phyloP scores from a whole-genome alignment of 2,888 invertebrate genomes.

The Microchrysa polita region DNA sequence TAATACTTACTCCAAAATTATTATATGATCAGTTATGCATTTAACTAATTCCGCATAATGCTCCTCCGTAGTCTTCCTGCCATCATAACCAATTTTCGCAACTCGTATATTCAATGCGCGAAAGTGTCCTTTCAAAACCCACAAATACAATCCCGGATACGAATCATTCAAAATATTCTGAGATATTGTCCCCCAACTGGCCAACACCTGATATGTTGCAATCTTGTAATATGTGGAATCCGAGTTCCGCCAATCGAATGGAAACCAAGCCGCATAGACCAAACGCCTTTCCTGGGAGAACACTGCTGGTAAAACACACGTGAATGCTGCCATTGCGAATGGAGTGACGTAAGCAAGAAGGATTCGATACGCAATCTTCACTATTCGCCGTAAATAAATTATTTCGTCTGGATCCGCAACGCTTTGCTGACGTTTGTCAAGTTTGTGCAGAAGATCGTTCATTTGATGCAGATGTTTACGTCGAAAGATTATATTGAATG shows the following conservation, averaged over 20 bases:
- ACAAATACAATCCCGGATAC: slow-evolving; percentile 30
- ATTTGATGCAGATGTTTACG: slow-evolving; percentile 55
- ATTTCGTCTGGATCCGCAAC: slow-evolving; percentile 51
- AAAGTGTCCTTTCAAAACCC: slow-evolving; percentile 29
- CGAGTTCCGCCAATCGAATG: slow-evolving; percentile 32
- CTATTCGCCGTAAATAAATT: slow-evolving; percentile 51
- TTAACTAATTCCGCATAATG: slow-evolving; percentile 30
- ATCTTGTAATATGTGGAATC: not conserved
- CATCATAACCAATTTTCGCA: slow-evolving; percentile 24
- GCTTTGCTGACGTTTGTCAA: not conserved
- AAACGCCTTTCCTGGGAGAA: slow-evolving; percentile 7
- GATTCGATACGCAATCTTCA: slow-evolving; percentile 52
- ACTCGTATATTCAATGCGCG: slow-evolving; percentile 20
- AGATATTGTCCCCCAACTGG: not conserved
- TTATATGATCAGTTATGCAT: slow-evolving; percentile 38
- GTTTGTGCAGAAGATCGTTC: slow-evolving; percentile 31
- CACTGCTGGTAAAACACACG: not conserved
- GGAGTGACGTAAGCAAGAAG: slow-evolving; percentile 56
- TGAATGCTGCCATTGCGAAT: slow-evolving; percentile 47
- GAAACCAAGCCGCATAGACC: slow-evolving; percentile 45
- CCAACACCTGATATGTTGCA: slow-evolving; percentile 35
- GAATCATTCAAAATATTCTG: slow-evolving; percentile 37
- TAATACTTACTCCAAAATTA: not conserved
- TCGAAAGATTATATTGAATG: slow-evolving; percentile 57
- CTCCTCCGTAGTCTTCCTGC: not conserved